Percentiles rank a stretch among this genome's conserved stretches.
Conservation (phyloP, 2,797 vertebrate species). For the Malacoctenus gilli region DNA sequence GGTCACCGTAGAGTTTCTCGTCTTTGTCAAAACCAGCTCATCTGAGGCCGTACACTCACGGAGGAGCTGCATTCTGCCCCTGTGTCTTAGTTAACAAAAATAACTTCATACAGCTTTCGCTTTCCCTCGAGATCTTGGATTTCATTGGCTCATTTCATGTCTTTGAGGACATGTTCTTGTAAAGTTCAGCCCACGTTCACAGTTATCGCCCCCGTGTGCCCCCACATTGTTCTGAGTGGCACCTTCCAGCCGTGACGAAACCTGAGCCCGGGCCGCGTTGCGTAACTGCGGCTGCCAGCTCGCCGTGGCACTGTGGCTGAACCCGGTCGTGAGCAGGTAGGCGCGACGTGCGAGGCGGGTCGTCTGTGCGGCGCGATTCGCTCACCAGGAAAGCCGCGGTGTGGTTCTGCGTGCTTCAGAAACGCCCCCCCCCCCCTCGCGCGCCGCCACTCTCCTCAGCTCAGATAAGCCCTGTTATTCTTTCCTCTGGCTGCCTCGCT, state of each 20-base stretch:
- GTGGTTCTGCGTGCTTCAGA: constrained; percentile 44
- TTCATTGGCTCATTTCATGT: too few species aligned
- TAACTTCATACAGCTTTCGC: too few species aligned
- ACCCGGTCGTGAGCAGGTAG: constrained; percentile 37
- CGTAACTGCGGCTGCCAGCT: constrained; percentile 42
- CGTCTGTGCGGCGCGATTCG: constrained; percentile 39
- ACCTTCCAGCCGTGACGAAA: constrained; percentile 23
- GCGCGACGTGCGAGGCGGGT: constrained; percentile 20
- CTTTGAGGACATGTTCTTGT: constrained; percentile 3
- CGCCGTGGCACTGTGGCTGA: constrained; percentile 19
- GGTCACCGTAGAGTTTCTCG: too few species aligned
- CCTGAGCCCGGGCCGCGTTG: neutral
- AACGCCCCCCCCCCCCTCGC: constrained; percentile 12
- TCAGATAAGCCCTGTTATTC: constrained; percentile 60
- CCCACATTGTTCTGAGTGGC: constrained; percentile 16
- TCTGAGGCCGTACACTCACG: too few species aligned
- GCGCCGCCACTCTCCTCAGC: constrained; percentile 34
- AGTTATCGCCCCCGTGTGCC: neutral
- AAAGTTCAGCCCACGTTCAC: neutral
- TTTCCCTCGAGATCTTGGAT: too few species aligned
- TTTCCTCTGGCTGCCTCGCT: constrained; percentile 41
- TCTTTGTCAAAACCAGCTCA: too few species aligned
- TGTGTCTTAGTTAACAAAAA: too few species aligned
- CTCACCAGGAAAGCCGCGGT: constrained; percentile 32
- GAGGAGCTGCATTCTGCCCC: too few species aligned